Percentiles rank a stretch among this genome's conserved stretches.
Evolutionary conservation across 2,797 vertebrate species (phyloP).

Genomic region (Tenualosa thibaudeaui): DNA sequence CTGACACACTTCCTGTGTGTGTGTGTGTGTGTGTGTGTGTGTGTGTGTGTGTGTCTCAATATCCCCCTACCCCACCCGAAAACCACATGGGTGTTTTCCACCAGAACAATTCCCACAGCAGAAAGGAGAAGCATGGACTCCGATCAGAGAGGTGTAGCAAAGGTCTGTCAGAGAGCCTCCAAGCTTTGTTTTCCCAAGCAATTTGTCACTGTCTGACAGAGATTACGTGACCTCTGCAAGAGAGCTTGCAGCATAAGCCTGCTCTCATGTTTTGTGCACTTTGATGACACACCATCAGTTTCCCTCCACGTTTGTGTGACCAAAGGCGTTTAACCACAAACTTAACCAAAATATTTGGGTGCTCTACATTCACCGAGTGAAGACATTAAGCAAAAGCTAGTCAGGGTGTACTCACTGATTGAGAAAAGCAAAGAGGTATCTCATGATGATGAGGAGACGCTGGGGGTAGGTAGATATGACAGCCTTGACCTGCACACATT

Average conservation of each 20-base stretch:
- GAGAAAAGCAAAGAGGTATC: slow-evolving; percentile 90
- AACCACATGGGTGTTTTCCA: neutral
- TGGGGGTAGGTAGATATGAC: slow-evolving; percentile 73
- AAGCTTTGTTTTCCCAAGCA: neutral
- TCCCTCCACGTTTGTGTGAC: neutral
- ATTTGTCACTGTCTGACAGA: neutral
- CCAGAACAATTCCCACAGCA: neutral
- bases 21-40: neutral
- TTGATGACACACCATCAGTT: neutral
- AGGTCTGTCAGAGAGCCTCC: neutral
- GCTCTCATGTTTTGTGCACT: neutral
- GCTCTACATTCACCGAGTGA: neutral
- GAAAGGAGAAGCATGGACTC: neutral
- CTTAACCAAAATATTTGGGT: too few species aligned
- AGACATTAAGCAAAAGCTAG: neutral
- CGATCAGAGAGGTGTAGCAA: neutral
- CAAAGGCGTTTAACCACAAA: neutral
- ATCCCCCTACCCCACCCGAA: neutral
- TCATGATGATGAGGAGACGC: slow-evolving; percentile 76
- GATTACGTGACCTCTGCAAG: neutral
- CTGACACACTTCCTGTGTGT: slow-evolving; percentile 74
- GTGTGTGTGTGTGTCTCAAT: too few species aligned
- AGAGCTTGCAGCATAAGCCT: neutral
- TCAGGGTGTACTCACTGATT: slow-evolving; percentile 81
- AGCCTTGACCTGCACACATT: slow-evolving; percentile 70